Evolutionary conservation across 2,888 invertebrate species (phyloP).

Genomic region (Heteropelma amictum): DNA sequence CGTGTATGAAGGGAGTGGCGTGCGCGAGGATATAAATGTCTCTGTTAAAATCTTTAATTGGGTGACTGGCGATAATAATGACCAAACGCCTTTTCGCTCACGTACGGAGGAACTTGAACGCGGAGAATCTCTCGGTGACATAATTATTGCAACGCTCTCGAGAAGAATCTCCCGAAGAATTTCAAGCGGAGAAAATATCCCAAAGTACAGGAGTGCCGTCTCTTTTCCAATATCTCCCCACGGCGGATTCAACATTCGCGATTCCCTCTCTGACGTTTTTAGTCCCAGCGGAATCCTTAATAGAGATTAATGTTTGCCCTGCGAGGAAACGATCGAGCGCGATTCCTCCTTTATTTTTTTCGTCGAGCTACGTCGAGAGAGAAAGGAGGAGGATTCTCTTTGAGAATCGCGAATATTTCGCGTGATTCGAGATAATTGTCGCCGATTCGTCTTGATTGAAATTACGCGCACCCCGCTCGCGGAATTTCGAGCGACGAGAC

Average conservation of each 20-base stretch:
- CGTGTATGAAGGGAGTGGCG: neutral
- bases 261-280: conserved; percentile 31
- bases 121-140: conserved; percentile 31
- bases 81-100: conserved; percentile 14
- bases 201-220: conserved; percentile 51
- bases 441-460: conserved; percentile 68
- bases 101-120: conserved; percentile 1
- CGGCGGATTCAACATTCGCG: neutral
- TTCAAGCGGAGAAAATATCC: conserved; percentile 35
- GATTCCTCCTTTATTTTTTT: no score
- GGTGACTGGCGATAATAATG: conserved; percentile 53
- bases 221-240: conserved; percentile 44
- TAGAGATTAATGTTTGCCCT: conserved; percentile 65
- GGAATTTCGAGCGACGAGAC: neutral
- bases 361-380: no score
- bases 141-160: conserved; percentile 47
- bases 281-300: conserved; percentile 56
- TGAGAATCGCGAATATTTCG: conserved; percentile 61
- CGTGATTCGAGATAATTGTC: conserved; percentile 65
- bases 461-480: conserved; percentile 33
- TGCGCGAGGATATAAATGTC: conserved; percentile 19
- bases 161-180: conserved; percentile 44
- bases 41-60: conserved; percentile 44
- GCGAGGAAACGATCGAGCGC: no score
- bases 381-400: no score